These are phyloP conservation scores for Anolis sagrei DNA, from an alignment of 2,113 vertebrate genomes.

Conservation along the genomic window DNA sequence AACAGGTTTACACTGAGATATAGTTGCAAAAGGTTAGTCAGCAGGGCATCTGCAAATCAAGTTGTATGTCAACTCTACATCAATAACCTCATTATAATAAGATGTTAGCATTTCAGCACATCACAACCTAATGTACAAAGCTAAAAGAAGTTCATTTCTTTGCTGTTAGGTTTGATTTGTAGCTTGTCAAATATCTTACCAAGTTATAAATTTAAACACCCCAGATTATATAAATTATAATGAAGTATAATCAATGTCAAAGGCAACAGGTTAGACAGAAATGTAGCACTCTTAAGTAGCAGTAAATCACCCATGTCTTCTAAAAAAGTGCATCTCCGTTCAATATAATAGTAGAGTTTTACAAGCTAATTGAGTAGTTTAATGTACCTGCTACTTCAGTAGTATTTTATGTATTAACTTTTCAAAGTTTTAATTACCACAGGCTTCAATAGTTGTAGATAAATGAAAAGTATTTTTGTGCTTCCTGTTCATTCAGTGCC, in stretches of 20 bases:
- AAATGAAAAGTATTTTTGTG: not conserved
- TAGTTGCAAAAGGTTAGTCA: conserved; percentile 71
- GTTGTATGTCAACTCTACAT: conserved; percentile 72
- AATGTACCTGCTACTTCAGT: conserved; percentile 43
- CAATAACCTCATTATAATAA: conserved; percentile 77
- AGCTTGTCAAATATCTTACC: conserved; percentile 65
- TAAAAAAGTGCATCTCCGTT: conserved; percentile 64
- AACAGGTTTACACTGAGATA: conserved; percentile 73
- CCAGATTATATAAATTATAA: conserved; percentile 74
- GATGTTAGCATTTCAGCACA: conserved; percentile 74
- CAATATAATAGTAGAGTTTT: conserved; percentile 53
- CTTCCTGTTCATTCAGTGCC: not conserved
- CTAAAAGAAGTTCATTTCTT: conserved; percentile 62
- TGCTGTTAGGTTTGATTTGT: conserved; percentile 70
- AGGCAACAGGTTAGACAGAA: conserved; percentile 71
- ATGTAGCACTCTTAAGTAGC: conserved; percentile 66
- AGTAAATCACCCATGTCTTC: conserved; percentile 68
- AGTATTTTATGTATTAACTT: not conserved
- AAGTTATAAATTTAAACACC: conserved; percentile 69
- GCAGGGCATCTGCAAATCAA: conserved; percentile 77
- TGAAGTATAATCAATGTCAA: conserved; percentile 74
- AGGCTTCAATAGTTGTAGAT: not conserved
- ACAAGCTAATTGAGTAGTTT: conserved; percentile 42
- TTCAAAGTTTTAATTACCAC: not conserved
- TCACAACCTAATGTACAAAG: conserved; percentile 63